Evolutionary conservation across 1,140 invertebrate species (phyloP).

Genomic region (Pogonomyrmex californicus): DNA sequence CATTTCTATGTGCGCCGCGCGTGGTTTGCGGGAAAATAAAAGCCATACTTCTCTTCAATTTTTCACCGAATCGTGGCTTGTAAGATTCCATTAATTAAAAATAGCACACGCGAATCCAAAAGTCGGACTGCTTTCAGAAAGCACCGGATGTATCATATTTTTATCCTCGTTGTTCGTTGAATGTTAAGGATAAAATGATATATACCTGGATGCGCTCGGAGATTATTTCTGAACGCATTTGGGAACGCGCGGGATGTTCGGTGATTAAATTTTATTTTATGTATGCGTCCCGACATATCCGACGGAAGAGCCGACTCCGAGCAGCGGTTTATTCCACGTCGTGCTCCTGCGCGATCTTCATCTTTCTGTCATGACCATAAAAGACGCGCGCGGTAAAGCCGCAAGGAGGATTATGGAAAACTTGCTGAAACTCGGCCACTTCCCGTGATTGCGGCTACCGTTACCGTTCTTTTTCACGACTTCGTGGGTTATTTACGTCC

Average conservation of each 20-base stretch:
- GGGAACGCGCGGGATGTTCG: no score
- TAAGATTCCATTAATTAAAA: neutral
- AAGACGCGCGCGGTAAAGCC: constrained; percentile 41
- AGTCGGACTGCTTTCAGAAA: neutral
- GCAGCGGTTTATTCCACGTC: neutral
- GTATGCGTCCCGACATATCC: neutral
- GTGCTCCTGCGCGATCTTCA: neutral
- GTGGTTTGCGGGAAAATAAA: neutral
- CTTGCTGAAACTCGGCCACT: constrained; percentile 78
- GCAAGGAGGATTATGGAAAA: constrained; percentile 58
- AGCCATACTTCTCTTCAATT: neutral
- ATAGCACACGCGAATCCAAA: neutral
- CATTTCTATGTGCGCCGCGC: neutral
- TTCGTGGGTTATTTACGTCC: constrained; percentile 79
- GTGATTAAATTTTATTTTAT: neutral
- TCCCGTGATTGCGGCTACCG: constrained; percentile 79
- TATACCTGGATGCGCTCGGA: no score
- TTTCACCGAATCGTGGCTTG: neutral
- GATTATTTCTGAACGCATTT: no score
- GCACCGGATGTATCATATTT: no score
- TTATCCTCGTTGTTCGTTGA: no score
- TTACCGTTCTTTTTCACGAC: constrained; percentile 74
- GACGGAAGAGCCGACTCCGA: neutral
- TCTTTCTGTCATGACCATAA: constrained; percentile 35
- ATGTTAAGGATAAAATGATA: no score